These are phyloP conservation scores for Donacobius atricapilla DNA, from an alignment of 2,113 vertebrate genomes.

Conservation along the genomic window DNA sequence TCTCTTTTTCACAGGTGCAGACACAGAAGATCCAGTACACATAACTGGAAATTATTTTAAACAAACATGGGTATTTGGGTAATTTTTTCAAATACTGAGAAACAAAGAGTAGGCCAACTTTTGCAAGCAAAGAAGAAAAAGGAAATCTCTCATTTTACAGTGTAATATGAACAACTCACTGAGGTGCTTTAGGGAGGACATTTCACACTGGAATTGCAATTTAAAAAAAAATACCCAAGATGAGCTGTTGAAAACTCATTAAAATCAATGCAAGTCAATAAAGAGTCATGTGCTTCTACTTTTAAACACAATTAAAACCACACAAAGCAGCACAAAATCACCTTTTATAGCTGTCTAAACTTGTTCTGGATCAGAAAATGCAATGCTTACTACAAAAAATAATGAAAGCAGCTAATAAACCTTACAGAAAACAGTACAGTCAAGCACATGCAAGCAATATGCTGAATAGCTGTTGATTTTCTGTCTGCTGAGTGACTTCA, in stretches of 20 bases:
- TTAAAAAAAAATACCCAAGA: not conserved
- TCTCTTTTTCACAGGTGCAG: not conserved
- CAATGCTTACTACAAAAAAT: conserved; percentile 55
- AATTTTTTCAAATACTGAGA: not conserved
- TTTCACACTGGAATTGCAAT: not conserved
- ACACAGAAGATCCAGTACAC: not conserved
- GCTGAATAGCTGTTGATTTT: conserved; percentile 59
- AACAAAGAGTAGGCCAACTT: not conserved
- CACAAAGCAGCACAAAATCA: conserved; percentile 20
- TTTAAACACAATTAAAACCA: conserved; percentile 40
- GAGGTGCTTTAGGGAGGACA: not conserved
- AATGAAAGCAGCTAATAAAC: conserved; percentile 53
- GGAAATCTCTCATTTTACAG: not conserved
- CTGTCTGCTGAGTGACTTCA: conserved; percentile 78
- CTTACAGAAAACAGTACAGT: conserved; percentile 50
- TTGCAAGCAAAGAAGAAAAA: not conserved
- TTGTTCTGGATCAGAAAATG: conserved; percentile 50
- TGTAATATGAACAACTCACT: conserved; percentile 1
- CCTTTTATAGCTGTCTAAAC: conserved; percentile 45
- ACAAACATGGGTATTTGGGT: not conserved
- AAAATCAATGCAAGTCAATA: conserved; percentile 36
- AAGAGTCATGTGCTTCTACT: conserved; percentile 30
- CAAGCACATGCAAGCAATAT: conserved; percentile 57
- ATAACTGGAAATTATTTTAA: not conserved
- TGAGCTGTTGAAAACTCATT: conserved; percentile 51